Conservation (phyloP, 2,113 vertebrate species). For the Galbula dea region DNA sequence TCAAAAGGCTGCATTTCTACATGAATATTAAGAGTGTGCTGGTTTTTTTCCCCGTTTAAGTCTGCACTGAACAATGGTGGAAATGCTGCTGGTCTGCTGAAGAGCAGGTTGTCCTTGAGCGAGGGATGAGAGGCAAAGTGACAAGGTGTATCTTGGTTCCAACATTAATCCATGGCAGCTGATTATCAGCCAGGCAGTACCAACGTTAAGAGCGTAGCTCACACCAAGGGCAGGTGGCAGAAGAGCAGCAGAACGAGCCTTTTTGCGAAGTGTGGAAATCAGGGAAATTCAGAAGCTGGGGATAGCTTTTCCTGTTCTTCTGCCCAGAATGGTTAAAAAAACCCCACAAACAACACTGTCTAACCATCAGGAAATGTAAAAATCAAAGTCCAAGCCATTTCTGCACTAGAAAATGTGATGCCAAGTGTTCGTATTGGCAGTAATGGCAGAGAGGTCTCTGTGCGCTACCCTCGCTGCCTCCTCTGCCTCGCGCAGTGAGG, state of each 20-base stretch:
- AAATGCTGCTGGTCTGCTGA: background rate
- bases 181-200: background rate
- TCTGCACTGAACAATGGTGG: background rate
- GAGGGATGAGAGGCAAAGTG: background rate
- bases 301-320: background rate
- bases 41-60: fast-evolving
- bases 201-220: background rate
- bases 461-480: background rate
- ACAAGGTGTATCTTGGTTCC: background rate
- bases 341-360: no score
- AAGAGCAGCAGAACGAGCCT: background rate
- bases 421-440: fast-evolving
- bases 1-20: no score
- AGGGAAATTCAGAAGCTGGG: background rate
- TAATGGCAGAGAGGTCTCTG: background rate
- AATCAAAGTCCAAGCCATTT: background rate
- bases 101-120: background rate
- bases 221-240: background rate
- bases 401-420: fast-evolving
- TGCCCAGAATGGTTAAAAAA: no score
- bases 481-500: no score
- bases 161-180: background rate
- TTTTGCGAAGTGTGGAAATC: background rate
- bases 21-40: no score
- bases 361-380: background rate